These are phyloP conservation scores for Aix galericulata DNA, from an alignment of 2,113 vertebrate species.

Conservation along the genomic window DNA sequence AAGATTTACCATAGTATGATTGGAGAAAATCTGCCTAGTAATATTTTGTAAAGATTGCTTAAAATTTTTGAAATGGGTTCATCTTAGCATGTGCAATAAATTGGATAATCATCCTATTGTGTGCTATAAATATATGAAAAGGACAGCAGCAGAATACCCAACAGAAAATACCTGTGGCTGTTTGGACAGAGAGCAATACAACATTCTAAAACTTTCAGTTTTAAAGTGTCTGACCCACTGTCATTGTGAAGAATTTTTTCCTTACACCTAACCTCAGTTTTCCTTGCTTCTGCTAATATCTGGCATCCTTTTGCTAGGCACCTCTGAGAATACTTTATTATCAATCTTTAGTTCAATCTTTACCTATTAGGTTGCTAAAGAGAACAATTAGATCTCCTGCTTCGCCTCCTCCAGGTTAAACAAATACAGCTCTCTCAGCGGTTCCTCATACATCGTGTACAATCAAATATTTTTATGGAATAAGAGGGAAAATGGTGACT, in stretches of 20 bases:
- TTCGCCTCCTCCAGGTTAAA: neutral
- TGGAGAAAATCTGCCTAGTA: neutral
- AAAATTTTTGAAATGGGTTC: neutral
- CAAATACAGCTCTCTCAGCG: neutral
- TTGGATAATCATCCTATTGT: neutral
- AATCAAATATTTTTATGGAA: neutral
- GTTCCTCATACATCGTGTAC: neutral
- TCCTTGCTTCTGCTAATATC: neutral
- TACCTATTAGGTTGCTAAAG: neutral
- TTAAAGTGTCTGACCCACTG: neutral
- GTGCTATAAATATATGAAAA: neutral
- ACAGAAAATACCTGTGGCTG: neutral
- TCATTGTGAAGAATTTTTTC: neutral
- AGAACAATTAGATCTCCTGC: neutral
- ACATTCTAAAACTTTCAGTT: neutral
- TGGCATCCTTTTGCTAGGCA: neutral
- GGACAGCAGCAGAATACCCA: neutral
- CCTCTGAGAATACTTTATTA: neutral
- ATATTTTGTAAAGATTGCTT: neutral
- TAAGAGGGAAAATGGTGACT: neutral
- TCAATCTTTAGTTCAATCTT: neutral
- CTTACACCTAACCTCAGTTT: neutral
- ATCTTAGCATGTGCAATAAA: neutral
- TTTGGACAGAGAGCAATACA: neutral
- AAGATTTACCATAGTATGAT: neutral